Conservation (phyloP, 2,797 vertebrate genomes). For the Gambelia wislizenii region DNA sequence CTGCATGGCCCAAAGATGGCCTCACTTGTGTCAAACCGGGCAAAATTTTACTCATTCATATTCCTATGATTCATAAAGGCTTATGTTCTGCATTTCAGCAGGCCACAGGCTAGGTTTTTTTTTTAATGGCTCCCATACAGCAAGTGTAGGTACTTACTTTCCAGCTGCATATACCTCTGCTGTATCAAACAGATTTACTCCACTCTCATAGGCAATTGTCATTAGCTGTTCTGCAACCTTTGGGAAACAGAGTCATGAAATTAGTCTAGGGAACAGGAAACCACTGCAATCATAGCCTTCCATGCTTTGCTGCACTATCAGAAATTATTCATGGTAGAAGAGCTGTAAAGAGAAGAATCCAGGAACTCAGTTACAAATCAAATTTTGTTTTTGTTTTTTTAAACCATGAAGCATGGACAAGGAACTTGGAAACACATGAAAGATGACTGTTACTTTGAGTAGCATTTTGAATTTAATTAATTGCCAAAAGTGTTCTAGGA, state of each 20-base stretch:
- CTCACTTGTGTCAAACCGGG: no score
- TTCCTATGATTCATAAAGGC: not conserved
- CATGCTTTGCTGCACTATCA: not conserved
- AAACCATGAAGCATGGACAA: not conserved
- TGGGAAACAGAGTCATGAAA: conserved; percentile 9
- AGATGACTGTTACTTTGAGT: not conserved
- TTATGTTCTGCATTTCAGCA: not conserved
- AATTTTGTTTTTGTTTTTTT: conserved; percentile 1
- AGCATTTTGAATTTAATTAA: not conserved
- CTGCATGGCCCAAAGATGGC: not conserved
- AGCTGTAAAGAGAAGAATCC: not conserved
- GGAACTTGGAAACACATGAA: not conserved
- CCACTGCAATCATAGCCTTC: no score
- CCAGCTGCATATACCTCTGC: conserved; percentile 89
- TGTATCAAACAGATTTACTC: conserved; percentile 94
- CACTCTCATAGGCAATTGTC: conserved; percentile 93
- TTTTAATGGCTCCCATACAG: not conserved
- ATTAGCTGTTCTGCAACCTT: conserved; percentile 93
- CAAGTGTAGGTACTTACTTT: conserved; percentile 71
- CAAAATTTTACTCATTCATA: not conserved
- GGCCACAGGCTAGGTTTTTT: not conserved
- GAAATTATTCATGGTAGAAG: not conserved
- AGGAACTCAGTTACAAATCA: not conserved
- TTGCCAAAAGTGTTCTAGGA: not conserved
- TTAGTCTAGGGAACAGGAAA: conserved; percentile 9